phyloP scores from a whole-genome alignment of 2,797 vertebrate species.

The Sebastes matsubarae region DNA sequence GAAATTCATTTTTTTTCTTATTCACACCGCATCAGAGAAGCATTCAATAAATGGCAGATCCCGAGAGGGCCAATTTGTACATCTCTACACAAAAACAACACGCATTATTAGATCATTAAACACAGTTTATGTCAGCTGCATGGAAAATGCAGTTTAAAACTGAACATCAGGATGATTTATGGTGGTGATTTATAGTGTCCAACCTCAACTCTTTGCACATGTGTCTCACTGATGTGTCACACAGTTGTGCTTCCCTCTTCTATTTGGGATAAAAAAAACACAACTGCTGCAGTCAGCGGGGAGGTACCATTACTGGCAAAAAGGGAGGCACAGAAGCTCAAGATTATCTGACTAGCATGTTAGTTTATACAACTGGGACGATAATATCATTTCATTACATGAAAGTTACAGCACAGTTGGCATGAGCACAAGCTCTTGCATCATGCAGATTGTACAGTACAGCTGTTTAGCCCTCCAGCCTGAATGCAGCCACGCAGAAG shows the following conservation, averaged over 20 bases:
- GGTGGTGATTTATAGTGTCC: not conserved
- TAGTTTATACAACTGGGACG: conserved; percentile 12
- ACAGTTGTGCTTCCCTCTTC: not conserved
- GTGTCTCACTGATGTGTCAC: not conserved
- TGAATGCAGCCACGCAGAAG: conserved; percentile 36
- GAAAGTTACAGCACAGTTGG: conserved; percentile 38
- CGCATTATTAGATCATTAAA: not conserved
- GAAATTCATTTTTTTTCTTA: conserved; percentile 20
- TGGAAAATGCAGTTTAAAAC: not conserved
- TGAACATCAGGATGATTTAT: not conserved
- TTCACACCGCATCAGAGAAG: conserved; percentile 13
- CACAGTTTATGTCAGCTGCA: not conserved
- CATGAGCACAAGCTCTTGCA: not conserved
- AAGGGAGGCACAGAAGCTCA: not conserved
- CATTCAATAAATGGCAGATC: conserved; percentile 1
- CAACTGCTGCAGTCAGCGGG: not conserved
- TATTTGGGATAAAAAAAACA: conserved; percentile 6
- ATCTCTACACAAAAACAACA: conserved; percentile 1
- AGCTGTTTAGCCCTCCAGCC: conserved; percentile 47
- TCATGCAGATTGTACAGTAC: conserved; percentile 32
- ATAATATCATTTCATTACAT: conserved; percentile 22
- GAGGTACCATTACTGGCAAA: conserved; percentile 6
- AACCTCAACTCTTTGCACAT: not conserved
- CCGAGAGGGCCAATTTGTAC: not conserved
- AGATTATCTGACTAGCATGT: not conserved